Evolutionary conservation across 2,797 vertebrate species (phyloP), one percentile per base, ranked within the genome.

Genomic region (Darevskia nairensis): DNA sequence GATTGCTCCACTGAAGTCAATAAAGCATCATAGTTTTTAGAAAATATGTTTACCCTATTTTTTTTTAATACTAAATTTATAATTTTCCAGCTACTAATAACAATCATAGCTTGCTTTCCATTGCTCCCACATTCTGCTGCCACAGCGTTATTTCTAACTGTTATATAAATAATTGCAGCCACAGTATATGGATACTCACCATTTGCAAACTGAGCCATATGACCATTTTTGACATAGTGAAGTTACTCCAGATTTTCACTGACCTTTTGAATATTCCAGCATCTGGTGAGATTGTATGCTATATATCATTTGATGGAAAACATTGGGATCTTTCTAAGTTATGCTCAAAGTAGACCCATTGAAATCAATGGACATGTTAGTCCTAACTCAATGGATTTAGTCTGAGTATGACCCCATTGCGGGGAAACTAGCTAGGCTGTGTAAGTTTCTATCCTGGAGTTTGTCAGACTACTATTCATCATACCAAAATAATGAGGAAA

Each of bases 1-100:
- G 10, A 10, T 59, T 39, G 10, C 68, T 46, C 41, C 19, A 46
- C 74, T 86, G 21, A 77, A 76, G 19, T 23, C 82, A 88, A 61
- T 86, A 72, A 75, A 32, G 55, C 91, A 91, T 90, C 50, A 55
- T 55, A 15, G 50, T 55, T 55, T 55, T 55, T 15, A 55, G 50
- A 55, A 55, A 55, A 55, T 4, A 86, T 86, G 5, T 21, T 83
- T 75, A 1, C 29, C 64, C 86, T 74, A 74, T 92, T 13, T 25
- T 91, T 91, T 91, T 83, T 79, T 82, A 35, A 64, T 74, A 76
- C 50, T 77, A 69, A 83, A 78, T 50, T 61, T 74, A 87, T 15
- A 0, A 21, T 25, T 75, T 83, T 44, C 59, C 74, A 81, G 77
- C 41, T 90, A 29, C 50, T 15, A 44, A 71, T 21, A 44, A 25